A percentile compares a stretch with the other conserved stretches of the same genome.
These are phyloP conservation scores for Radopholus similis DNA, from an alignment of 1,140 invertebrate species.

Conservation along the genomic window DNA sequence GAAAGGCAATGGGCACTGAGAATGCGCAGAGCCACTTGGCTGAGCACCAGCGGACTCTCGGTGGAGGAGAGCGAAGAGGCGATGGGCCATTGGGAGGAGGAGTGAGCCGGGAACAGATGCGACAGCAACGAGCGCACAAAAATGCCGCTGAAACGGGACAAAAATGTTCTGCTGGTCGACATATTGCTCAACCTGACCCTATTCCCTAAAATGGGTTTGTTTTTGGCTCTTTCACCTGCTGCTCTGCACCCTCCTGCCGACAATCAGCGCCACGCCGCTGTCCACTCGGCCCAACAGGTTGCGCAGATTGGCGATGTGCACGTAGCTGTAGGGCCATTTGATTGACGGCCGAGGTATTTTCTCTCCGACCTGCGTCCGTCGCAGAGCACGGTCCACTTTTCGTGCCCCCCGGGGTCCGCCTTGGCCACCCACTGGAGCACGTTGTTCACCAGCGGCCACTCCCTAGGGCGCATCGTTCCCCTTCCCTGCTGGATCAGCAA, in stretches of 20 bases:
- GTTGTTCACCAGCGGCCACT: not conserved
- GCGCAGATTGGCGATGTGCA: conserved; percentile 3
- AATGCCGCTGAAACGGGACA: not conserved
- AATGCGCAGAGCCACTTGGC: not conserved
- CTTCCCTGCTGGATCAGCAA: not conserved
- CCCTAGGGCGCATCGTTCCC: not conserved
- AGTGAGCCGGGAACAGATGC: conserved; percentile 1
- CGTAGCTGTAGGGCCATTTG: not conserved
- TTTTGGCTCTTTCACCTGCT: not conserved
- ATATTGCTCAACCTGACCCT: not conserved
- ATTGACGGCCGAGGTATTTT: not conserved
- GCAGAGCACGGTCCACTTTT: conserved; percentile 1
- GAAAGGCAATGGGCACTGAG: not conserved
- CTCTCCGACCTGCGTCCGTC: not conserved
- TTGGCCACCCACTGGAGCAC: conserved; percentile 1
- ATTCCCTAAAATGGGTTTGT: not conserved
- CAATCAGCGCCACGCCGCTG: not conserved
- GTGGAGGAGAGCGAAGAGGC: conserved; percentile 4
- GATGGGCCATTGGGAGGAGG: not conserved
- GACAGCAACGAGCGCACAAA: conserved; percentile 7
- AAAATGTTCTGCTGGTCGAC: not conserved
- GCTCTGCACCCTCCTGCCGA: not conserved
- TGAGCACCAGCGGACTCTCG: not conserved
- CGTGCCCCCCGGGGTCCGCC: not conserved
- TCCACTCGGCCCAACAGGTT: not conserved